phyloP scores from a whole-genome alignment of 2,888 invertebrate genomes.

The Augochlorella aurata region DNA sequence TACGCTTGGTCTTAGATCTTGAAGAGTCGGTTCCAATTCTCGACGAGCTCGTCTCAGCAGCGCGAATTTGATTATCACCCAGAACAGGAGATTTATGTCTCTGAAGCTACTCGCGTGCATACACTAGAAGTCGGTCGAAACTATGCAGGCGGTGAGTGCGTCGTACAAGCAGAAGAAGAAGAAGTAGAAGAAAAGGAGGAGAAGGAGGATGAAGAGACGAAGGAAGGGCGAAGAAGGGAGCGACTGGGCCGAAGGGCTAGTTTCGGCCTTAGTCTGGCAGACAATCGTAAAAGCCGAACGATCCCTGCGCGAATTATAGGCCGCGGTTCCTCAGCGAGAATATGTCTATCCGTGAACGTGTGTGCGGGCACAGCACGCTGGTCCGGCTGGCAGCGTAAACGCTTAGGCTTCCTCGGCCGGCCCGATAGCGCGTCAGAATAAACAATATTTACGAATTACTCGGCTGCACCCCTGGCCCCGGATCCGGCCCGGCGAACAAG shows the following conservation, averaged over 20 bases:
- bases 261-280: slow-evolving; percentile 76
- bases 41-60: slow-evolving; percentile 3
- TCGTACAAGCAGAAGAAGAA: background rate
- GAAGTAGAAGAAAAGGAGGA: background rate
- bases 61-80: slow-evolving; percentile 69
- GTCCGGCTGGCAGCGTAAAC: background rate
- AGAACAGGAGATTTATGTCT: slow-evolving; percentile 39
- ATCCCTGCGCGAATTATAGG: slow-evolving; percentile 80
- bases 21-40: background rate
- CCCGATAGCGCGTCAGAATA: slow-evolving; percentile 66
- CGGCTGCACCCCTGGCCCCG: slow-evolving; percentile 34
- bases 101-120: slow-evolving; percentile 17
- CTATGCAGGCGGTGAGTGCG: background rate
- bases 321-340: slow-evolving; percentile 72
- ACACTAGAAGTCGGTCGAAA: background rate
- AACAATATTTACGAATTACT: slow-evolving; percentile 73
- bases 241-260: slow-evolving; percentile 50
- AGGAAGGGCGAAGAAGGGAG: slow-evolving; percentile 10
- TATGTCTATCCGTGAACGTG: slow-evolving; percentile 56
- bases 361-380: slow-evolving; percentile 2
- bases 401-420: slow-evolving; percentile 1
- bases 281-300: slow-evolving; percentile 81
- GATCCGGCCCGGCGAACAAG: background rate
- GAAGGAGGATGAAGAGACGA: background rate
- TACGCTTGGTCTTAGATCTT: too few species aligned